Conservation (phyloP, 2,888 invertebrate species). For the Brachylomia viminalis region DNA sequence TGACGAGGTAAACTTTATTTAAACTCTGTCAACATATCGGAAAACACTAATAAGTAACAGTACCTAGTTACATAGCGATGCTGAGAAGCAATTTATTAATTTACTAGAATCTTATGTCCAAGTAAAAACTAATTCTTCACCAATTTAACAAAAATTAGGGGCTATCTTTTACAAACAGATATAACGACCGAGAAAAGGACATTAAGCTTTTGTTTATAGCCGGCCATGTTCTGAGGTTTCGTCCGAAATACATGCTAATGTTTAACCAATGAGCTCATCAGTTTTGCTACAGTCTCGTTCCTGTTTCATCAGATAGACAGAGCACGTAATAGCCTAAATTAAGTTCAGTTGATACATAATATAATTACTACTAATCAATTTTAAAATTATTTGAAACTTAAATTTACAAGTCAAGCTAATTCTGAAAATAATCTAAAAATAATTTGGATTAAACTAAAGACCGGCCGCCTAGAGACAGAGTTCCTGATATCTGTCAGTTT, state of each 20-base stretch:
- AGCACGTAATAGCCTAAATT: neutral
- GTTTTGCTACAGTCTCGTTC: slow-evolving; percentile 7
- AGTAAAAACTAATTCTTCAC: slow-evolving; percentile 4
- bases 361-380: slow-evolving; percentile 7
- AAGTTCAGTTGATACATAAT: neutral
- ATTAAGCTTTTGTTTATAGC: neutral
- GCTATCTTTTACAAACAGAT: slow-evolving; percentile 3
- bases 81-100: slow-evolving; percentile 17
- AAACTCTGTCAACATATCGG: slow-evolving; percentile 36
- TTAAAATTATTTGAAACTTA: slow-evolving; percentile 19
- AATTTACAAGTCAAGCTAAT: slow-evolving; percentile 9
- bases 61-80: slow-evolving; percentile 4
- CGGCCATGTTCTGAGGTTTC: neutral
- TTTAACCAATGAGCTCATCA: neutral
- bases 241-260: neutral
- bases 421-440: slow-evolving; percentile 12
- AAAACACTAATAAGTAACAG: slow-evolving; percentile 26
- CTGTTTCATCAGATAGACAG: neutral
- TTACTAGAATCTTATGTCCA: slow-evolving; percentile 19
- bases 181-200: neutral
- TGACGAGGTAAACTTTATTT: slow-evolving; percentile 33
- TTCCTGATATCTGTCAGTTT: neutral
- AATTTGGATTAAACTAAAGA: slow-evolving; percentile 1
- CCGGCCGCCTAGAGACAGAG: neutral
- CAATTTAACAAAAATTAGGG: neutral